Conservation (phyloP, 2,113 vertebrate genomes). For the Callaeas wilsoni region DNA sequence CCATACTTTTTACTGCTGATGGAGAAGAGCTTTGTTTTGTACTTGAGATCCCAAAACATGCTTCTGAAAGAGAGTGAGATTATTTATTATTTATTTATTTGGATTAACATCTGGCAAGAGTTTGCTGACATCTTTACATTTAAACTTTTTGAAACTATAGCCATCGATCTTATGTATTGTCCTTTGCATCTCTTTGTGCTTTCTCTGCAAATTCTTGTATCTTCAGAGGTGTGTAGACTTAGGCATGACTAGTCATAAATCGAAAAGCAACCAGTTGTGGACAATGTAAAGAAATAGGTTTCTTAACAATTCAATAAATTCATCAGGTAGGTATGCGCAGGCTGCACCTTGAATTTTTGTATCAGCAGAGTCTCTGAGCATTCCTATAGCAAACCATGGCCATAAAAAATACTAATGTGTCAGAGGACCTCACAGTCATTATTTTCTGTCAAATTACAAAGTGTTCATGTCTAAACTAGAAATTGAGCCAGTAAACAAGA, state of each 20-base stretch:
- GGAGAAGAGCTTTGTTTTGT: neutral
- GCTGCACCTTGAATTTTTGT: neutral
- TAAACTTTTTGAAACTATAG: neutral
- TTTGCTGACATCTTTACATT: neutral
- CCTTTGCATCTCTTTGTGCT: neutral
- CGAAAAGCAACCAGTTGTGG: neutral
- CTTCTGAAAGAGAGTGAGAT: neutral
- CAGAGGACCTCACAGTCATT: neutral
- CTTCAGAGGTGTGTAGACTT: neutral
- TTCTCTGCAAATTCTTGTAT: neutral
- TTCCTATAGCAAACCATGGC: neutral
- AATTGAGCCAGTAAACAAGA: neutral
- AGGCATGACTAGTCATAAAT: neutral
- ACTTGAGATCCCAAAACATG: neutral
- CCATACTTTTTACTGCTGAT: accelerated
- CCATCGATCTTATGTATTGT: neutral
- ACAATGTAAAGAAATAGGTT: neutral
- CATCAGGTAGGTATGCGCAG: accelerated
- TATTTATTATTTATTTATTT: neutral
- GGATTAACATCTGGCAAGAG: neutral
- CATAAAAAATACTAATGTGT: neutral
- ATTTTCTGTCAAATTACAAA: neutral
- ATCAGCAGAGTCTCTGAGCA: neutral
- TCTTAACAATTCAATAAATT: neutral
- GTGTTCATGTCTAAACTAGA: neutral